These are phyloP conservation scores for Gibbula magus DNA, from an alignment of 2,888 invertebrate species.

Conservation along the genomic window DNA sequence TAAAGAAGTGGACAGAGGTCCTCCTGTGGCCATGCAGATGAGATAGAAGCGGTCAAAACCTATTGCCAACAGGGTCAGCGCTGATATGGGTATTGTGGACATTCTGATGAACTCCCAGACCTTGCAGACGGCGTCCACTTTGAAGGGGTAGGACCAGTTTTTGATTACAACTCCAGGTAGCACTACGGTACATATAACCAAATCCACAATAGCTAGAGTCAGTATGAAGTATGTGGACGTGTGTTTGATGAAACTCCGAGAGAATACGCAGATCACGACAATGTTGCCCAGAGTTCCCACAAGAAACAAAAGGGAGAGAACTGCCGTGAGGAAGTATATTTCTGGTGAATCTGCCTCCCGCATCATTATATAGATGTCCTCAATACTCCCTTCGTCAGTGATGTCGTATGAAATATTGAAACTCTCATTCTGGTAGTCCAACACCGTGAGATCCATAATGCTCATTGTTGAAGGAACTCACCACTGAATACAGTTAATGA, in stretches of 20 bases:
- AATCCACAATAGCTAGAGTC: conserved; percentile 60
- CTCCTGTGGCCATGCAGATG: conserved; percentile 51
- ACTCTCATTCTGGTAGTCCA: background rate
- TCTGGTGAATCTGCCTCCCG: conserved; percentile 16
- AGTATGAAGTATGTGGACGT: conserved; percentile 60
- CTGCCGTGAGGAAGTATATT: conserved; percentile 12
- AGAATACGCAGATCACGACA: conserved; percentile 52
- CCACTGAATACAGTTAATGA: background rate
- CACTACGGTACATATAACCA: conserved; percentile 58
- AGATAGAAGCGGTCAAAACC: conserved; percentile 65
- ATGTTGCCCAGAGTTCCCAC: conserved; percentile 53
- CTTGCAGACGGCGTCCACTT: conserved; percentile 56
- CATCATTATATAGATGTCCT: background rate
- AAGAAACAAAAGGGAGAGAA: conserved; percentile 25
- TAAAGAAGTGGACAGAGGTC: background rate
- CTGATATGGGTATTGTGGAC: conserved; percentile 57
- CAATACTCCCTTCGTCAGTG: background rate
- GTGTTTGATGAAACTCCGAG: conserved; percentile 40
- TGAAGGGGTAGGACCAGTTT: conserved; percentile 52
- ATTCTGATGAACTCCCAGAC: conserved; percentile 53
- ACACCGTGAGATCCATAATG: background rate
- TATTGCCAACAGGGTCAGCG: conserved; percentile 60
- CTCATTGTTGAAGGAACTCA: background rate
- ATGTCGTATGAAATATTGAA: background rate
- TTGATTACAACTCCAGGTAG: conserved; percentile 61